Conservation (phyloP, 2,888 invertebrate species). For the Ametastegia equiseti region DNA sequence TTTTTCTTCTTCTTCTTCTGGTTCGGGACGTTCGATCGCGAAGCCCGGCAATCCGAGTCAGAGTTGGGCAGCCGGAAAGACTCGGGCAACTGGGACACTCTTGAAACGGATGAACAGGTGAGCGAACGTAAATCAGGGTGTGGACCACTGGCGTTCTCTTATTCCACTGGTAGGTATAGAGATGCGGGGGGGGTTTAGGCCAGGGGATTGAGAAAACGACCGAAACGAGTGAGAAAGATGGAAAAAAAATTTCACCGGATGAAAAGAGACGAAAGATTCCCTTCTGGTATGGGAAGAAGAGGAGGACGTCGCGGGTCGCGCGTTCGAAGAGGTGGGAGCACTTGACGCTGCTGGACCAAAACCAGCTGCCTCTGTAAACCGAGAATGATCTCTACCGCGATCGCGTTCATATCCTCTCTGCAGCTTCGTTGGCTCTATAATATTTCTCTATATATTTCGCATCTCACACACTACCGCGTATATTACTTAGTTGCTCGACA, state of each 20-base stretch:
- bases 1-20: no score
- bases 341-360: slow-evolving; percentile 62
- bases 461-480: neutral
- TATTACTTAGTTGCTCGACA: neutral
- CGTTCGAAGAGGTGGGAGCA: slow-evolving; percentile 48
- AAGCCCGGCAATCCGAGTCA: neutral
- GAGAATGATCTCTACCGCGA: slow-evolving; percentile 53
- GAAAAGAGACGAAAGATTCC: slow-evolving; percentile 28
- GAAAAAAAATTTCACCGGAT: no score
- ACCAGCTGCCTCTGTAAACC: slow-evolving; percentile 69
- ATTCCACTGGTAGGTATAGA: no score
- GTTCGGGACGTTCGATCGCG: neutral
- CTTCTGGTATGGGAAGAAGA: slow-evolving; percentile 26
- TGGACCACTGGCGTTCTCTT: slow-evolving; percentile 50
- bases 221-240: slow-evolving; percentile 49
- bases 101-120: slow-evolving; percentile 73
- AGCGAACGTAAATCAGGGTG: slow-evolving; percentile 71
- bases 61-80: slow-evolving; percentile 59
- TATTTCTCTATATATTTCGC: neutral
- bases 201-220: slow-evolving; percentile 44
- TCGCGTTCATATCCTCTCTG: neutral
- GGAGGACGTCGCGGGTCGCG: no score
- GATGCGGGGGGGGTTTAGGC: slow-evolving; percentile 43
- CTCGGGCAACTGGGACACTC: slow-evolving; percentile 69
- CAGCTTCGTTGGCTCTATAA: neutral